These are phyloP conservation scores for Mnemiopsis leidyi DNA, from an alignment of 37 sponge, comb jelly and placozoan genomes.

Conservation along the genomic window DNA sequence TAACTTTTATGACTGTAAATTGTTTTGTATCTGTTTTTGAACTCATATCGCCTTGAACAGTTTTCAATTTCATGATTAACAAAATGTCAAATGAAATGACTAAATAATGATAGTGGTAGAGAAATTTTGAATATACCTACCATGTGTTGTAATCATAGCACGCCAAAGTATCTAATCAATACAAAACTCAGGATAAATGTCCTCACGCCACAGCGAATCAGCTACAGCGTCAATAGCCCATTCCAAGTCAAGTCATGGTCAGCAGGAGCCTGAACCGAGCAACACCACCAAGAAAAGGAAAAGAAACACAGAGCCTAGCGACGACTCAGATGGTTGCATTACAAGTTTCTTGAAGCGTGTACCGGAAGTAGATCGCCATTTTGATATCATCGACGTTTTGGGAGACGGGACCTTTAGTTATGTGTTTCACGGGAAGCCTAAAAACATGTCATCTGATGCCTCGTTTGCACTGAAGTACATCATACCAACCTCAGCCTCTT, in stretches of 20 bases:
- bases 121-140: too few relatives aligned
- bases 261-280: neutral
- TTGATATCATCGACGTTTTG: slow-evolving; percentile 49
- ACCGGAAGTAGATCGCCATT: slow-evolving; percentile 23
- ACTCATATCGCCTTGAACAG: too few relatives aligned
- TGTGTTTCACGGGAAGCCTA: slow-evolving; percentile 76
- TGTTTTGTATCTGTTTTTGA: too few relatives aligned
- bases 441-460: slow-evolving; percentile 32
- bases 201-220: slow-evolving; percentile 35
- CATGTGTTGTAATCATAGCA: too few relatives aligned
- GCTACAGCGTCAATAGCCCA: slow-evolving; percentile 4
- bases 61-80: too few relatives aligned
- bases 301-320: neutral
- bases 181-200: neutral
- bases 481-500: slow-evolving; percentile 83
- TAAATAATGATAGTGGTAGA: too few relatives aligned
- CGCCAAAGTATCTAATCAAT: too few relatives aligned
- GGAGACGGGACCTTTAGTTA: slow-evolving; percentile 86
- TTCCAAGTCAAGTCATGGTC: slow-evolving; percentile 51
- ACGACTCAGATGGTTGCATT: slow-evolving; percentile 17
- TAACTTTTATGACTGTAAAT: too few relatives aligned
- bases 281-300: slow-evolving; percentile 1
- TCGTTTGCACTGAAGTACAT: slow-evolving; percentile 89
- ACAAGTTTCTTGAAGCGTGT: slow-evolving; percentile 46
- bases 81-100: too few relatives aligned